Evolutionary conservation across 1,140 invertebrate species (phyloP), one percentile per base, ranked within the genome.

Genomic region (Steinernema feltiae): DNA sequence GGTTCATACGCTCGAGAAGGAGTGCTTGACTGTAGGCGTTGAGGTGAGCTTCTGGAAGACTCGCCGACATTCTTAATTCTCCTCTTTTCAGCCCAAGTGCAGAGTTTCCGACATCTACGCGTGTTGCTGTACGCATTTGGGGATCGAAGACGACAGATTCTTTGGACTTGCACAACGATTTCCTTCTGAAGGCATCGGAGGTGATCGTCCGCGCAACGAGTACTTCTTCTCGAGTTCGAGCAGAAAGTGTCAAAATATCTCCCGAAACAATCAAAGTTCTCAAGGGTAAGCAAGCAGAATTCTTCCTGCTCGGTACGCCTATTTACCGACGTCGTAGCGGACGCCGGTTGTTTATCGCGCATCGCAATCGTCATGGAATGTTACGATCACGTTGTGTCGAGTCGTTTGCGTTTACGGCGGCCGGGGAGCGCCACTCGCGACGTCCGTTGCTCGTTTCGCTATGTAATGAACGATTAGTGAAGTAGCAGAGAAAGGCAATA

Each of bases 171-270:
- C 92, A 81, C 90, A 92, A 84, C 89, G 91, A 83, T 91, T 91
- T 89, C 92, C 78, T 32, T 74, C 75, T 30, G 75, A 79, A 73
- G 75, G 75, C 21, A 79, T 79, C n/a, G 75, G 69, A 53, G 30
- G 32, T 70, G 72, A 80, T 74, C 70, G 74, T 27, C 73, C 71
- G 27, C 78, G 63, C 30, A 92, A 92, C 87, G 94, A 96, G 89
- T 95, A 94, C 88, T 90, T 95, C 75, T 97, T 97, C 88, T 94
- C 85, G 93, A 95, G 87, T 91, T 91, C 82, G 94, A 95, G 85
- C 93, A 92, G 89, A 97, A 96, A 89, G 89, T 97, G 82, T 93
- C 92, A 84, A 97, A 96, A 89, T 94, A 95, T 89, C 93, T 93
- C 78, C 93, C 94, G 82, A 96, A 96, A 88, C 92, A 92, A 88